phyloP scores from a whole-genome alignment of 2,888 invertebrate genomes.

The Linnaemya vulpina region DNA sequence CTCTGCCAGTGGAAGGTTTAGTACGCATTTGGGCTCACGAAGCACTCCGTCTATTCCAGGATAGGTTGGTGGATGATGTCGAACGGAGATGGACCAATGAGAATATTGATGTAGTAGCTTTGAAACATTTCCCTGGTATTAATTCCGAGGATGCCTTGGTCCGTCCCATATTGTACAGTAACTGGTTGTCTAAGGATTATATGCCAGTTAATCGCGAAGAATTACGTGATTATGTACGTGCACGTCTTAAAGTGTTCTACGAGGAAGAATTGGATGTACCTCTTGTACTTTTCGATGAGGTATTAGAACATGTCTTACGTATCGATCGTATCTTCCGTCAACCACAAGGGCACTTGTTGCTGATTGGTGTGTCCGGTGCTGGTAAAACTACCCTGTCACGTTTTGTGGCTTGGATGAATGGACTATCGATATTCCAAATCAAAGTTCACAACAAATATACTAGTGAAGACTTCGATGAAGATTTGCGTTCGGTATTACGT shows the following conservation, averaged over 20 bases:
- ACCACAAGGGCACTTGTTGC: slow-evolving; percentile 97
- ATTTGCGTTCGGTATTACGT: slow-evolving; percentile 93
- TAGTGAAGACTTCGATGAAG: slow-evolving; percentile 99
- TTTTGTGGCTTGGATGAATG: slow-evolving; percentile 99
- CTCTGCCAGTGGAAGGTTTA: slow-evolving; percentile 94
- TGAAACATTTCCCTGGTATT: slow-evolving; percentile 97
- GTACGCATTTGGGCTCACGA: slow-evolving; percentile 99
- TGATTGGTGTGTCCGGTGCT: slow-evolving; percentile 99
- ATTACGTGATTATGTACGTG: slow-evolving; percentile 97
- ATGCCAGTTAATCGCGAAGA: slow-evolving; percentile 97
- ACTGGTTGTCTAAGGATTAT: slow-evolving; percentile 99
- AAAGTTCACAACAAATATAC: slow-evolving; percentile 99
- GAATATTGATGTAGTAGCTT: slow-evolving; percentile 95
- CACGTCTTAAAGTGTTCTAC: slow-evolving; percentile 98
- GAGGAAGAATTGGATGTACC: slow-evolving; percentile 99
- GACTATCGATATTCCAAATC: slow-evolving; percentile 99
- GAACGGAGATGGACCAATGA: slow-evolving; percentile 99
- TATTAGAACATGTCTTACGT: slow-evolving; percentile 98
- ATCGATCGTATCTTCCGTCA: slow-evolving; percentile 99
- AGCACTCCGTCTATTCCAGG: slow-evolving; percentile 97
- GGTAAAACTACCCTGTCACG: slow-evolving; percentile 99
- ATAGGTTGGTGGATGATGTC: slow-evolving; percentile 95
- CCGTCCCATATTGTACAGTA: slow-evolving; percentile 98
- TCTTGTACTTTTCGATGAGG: slow-evolving; percentile 98
- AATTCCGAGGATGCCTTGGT: slow-evolving; percentile 92